Percentiles rank a stretch among this genome's conserved stretches.
These are phyloP conservation scores for Acanthurus leucopareius DNA, from an alignment of 2,797 vertebrate species.

Conservation along the genomic window DNA sequence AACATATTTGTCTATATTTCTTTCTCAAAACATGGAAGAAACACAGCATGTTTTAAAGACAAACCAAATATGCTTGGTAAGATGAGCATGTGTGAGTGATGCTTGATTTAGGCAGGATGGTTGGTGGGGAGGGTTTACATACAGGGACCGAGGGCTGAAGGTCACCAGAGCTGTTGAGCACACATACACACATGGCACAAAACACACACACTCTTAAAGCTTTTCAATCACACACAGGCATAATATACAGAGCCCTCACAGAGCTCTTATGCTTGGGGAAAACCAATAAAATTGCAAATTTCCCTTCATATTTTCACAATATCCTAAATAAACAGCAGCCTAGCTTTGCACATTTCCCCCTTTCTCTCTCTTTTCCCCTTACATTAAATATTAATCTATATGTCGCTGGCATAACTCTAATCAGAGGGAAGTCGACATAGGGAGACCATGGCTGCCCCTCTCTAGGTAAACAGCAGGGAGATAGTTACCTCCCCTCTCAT, in stretches of 20 bases:
- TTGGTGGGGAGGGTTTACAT: conserved; percentile 33
- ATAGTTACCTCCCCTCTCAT: conserved; percentile 83
- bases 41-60: neutral
- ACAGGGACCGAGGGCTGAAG: conserved; percentile 50
- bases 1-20: neutral
- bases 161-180: conserved; percentile 51
- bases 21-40: neutral
- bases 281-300: conserved; percentile 99
- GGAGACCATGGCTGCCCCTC: conserved; percentile 81
- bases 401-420: conserved; percentile 84
- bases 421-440: conserved; percentile 69
- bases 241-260: conserved; percentile 34
- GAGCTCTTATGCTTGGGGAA: conserved; percentile 68
- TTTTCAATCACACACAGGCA: conserved; percentile 10
- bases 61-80: neutral
- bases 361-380: conserved; percentile 62
- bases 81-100: neutral
- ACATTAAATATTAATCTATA: conserved; percentile 99
- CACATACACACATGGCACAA: conserved; percentile 11
- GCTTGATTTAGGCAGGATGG: conserved; percentile 1
- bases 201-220: conserved; percentile 33
- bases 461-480: conserved; percentile 93
- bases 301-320: conserved; percentile 94
- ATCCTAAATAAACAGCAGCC: conserved; percentile 98
- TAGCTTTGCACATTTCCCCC: conserved; percentile 63